Evolutionary conservation across 2,888 invertebrate genomes (phyloP), one percentile per base, ranked within the genome.

Genomic region (Meandrusa payeni): DNA sequence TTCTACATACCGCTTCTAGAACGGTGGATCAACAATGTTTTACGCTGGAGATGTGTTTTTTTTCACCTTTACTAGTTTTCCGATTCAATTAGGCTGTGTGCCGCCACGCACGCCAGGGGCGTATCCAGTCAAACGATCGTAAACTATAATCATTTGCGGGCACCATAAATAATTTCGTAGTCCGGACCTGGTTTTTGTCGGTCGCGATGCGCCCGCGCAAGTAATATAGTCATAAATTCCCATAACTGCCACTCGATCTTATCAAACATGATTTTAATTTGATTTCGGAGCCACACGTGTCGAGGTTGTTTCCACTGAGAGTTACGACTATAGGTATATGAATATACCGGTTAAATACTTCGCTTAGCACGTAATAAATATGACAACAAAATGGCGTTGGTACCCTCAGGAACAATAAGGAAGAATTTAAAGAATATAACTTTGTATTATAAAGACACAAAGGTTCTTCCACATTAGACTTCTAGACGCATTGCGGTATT

Each of bases 151-250:
- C 80, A 85, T 81, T 82, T 69, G 81, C 77, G 74, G 81, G 68
- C 69, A 73, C 76, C 75, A 83, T 85, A 83, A 86, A 87, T 86
- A 86, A 86, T 83, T 85, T 76, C 76, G 69, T 63, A 66, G 74
- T 69, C 70, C 76, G 75, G 74, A 64, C 72, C 80, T 72, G 76
- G 76, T 81, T 83, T 79, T 83, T 79, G 78, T 79, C 75, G 75
- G 76, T 54, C 61, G 64, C 63, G 74, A 70, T 82, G 86, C 83
- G 82, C 77, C 66, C 60, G 81, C 80, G 81, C 86, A 86, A 85
- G 86, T 87, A 87, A 87, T 87, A 87, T 86, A 87, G 87, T 86
- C 87, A 87, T 86, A 87, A 87, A 87, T 87, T 86, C 85, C 81
- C 85, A 86, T 87, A 87, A 86, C 86, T 81, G 83, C 85, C 86